Evolutionary conservation across 1,140 invertebrate genomes (phyloP).

Genomic region (Bombyx mori): DNA sequence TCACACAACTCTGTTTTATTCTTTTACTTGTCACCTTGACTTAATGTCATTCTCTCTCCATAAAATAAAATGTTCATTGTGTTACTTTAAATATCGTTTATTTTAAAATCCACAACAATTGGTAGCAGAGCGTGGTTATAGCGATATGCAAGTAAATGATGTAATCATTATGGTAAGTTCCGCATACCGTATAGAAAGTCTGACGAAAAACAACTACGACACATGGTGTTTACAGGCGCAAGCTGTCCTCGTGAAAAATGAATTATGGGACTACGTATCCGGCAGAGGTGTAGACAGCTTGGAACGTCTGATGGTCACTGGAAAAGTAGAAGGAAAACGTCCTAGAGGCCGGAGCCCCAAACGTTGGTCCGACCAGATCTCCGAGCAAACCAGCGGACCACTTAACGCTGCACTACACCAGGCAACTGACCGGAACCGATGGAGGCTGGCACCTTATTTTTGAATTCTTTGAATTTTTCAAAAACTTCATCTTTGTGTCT

Average conservation of each 20-base stretch:
- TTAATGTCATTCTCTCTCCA: too few relatives aligned
- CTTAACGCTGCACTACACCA: too few relatives aligned
- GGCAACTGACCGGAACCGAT: too few relatives aligned
- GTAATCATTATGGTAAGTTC: neutral
- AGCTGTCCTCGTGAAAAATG: slow-evolving; percentile 1
- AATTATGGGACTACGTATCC: slow-evolving; percentile 1
- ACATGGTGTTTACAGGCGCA: slow-evolving; percentile 1
- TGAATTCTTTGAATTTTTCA: slow-evolving; percentile 1
- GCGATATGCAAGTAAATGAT: neutral
- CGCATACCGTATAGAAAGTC: neutral
- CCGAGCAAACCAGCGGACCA: too few relatives aligned
- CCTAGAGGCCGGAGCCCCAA: neutral
- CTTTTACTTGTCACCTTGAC: too few relatives aligned
- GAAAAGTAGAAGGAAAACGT: too few relatives aligned
- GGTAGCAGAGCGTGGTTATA: slow-evolving; percentile 3
- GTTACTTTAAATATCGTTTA: too few relatives aligned
- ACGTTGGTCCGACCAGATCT: too few relatives aligned
- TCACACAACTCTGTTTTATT: neutral
- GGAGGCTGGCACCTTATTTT: neutral
- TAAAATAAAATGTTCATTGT: too few relatives aligned
- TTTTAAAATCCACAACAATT: too few relatives aligned
- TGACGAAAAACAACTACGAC: neutral
- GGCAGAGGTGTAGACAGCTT: neutral
- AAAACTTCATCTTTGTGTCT: slow-evolving; percentile 1
- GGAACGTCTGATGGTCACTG: too few relatives aligned